Percentiles rank a stretch among this genome's conserved stretches.
Evolutionary conservation across 1,140 invertebrate genomes (phyloP).

Genomic region (Lucilia cuprina): DNA sequence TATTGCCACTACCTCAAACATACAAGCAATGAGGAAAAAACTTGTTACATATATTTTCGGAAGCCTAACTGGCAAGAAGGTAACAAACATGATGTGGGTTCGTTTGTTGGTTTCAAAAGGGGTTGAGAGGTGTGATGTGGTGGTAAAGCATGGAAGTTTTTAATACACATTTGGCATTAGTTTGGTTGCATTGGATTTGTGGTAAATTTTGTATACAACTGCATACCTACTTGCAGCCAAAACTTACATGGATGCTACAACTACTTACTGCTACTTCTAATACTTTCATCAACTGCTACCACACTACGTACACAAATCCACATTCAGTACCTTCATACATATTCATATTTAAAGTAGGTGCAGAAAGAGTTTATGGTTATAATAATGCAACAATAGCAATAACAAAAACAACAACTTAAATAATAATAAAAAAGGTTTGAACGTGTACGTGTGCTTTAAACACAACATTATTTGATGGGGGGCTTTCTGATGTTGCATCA

Average conservation of each 20-base stretch:
- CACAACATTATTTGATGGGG: not conserved
- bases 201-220: not conserved
- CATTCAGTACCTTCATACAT: not conserved
- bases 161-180: constrained; percentile 20
- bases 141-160: not conserved
- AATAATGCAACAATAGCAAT: constrained; percentile 1
- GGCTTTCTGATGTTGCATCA: not conserved
- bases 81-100: not conserved
- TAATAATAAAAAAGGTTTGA: not conserved
- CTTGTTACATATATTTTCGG: too few relatives aligned
- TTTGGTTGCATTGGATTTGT: constrained; percentile 9
- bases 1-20: too few relatives aligned
- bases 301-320: not conserved
- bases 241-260: not conserved
- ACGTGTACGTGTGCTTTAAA: not conserved
- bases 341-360: constrained; percentile 9
- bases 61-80: too few relatives aligned
- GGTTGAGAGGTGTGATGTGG: not conserved
- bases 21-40: too few relatives aligned
- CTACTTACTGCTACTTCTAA: not conserved
- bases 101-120: not conserved
- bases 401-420: not conserved
- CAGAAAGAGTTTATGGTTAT: constrained; percentile 13
- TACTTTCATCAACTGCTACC: not conserved
- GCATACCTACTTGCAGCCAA: not conserved